Percentiles rank a stretch among this genome's conserved stretches.
Conservation (phyloP, 2,888 invertebrate species). For the Calameuta filiformis region DNA sequence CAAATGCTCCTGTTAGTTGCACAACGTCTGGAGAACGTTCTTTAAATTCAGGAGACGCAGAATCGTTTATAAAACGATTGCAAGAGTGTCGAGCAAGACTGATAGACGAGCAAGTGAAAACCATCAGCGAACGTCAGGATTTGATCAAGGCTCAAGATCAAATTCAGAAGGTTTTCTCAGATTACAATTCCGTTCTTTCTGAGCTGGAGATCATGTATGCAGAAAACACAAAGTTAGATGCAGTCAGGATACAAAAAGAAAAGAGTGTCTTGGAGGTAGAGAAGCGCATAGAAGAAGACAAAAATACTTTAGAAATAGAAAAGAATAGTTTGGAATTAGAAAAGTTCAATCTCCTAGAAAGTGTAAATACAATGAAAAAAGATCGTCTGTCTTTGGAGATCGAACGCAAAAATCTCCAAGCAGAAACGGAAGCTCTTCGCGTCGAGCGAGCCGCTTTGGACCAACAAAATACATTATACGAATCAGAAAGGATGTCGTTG, state of each 20-base stretch:
- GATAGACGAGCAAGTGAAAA: conserved; percentile 38
- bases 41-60: not conserved
- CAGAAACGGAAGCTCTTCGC: conserved; percentile 30
- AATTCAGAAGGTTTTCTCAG: conserved; percentile 49
- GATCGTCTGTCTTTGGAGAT: conserved; percentile 10
- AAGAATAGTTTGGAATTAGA: conserved; percentile 20
- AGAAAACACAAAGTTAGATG: conserved; percentile 38
- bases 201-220: conserved; percentile 46
- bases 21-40: not conserved
- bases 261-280: not conserved
- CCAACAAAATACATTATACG: conserved; percentile 45
- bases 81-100: conserved; percentile 32
- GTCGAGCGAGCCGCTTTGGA: conserved; percentile 42
- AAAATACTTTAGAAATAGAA: conserved; percentile 28
- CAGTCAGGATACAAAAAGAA: conserved; percentile 1
- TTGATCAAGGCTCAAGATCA: conserved; percentile 45
- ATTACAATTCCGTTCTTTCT: conserved; percentile 44
- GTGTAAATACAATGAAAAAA: not conserved
- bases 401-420: conserved; percentile 23
- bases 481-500: conserved; percentile 36
- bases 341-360: not conserved
- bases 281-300: conserved; percentile 26
- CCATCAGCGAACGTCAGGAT: conserved; percentile 40
- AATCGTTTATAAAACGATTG: conserved; percentile 26
- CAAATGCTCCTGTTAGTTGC: not conserved